Evolutionary conservation across 35 echinoderm and acorn worm genomes (phyloP).

Genomic region (Lytechinus pictus): DNA sequence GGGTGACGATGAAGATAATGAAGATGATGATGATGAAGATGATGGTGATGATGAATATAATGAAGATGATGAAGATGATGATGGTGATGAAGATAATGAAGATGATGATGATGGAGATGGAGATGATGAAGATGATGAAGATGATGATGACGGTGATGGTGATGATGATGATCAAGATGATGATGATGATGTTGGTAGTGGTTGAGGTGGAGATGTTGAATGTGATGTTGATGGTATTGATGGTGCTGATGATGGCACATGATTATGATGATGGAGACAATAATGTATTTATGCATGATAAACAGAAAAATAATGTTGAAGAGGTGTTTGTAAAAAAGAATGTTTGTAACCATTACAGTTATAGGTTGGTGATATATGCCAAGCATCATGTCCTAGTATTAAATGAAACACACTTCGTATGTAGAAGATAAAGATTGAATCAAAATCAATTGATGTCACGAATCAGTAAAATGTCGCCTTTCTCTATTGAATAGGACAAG

Average conservation of each 20-base stretch:
- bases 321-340: too few species aligned
- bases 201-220: neutral
- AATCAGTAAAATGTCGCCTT: neutral
- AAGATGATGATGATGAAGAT: neutral
- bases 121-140: neutral
- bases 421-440: too few species aligned
- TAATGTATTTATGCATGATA: neutral
- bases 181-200: neutral
- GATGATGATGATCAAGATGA: neutral
- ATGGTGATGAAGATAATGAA: neutral
- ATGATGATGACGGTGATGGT: neutral
- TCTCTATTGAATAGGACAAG: neutral
- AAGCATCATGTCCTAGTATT: neutral
- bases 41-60: neutral
- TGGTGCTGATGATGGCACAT: conserved; percentile 37
- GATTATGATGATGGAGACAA: neutral
- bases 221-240: conserved; percentile 38
- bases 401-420: neutral
- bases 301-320: neutral
- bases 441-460: neutral
- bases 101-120: neutral
- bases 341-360: neutral
- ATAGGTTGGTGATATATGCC: neutral
- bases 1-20: neutral
- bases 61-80: neutral